These are phyloP conservation scores for Nemotelus pantherinus DNA, from an alignment of 2,888 invertebrate species.

Conservation along the genomic window DNA sequence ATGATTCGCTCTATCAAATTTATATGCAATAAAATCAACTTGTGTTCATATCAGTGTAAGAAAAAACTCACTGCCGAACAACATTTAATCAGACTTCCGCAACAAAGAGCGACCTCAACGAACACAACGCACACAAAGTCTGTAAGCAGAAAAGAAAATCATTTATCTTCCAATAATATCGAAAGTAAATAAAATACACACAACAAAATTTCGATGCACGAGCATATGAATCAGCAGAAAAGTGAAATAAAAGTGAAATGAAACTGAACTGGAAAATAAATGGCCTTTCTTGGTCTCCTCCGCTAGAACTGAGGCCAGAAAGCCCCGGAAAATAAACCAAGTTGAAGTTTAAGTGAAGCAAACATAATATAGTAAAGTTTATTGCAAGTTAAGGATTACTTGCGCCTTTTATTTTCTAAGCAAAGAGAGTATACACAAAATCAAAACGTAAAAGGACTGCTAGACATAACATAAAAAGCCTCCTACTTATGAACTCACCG, in stretches of 20 bases:
- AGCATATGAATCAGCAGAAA: constrained; percentile 30
- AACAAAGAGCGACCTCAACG: too few species aligned
- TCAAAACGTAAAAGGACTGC: too few species aligned
- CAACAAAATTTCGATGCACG: neutral
- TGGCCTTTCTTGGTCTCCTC: too few species aligned
- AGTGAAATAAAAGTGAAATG: neutral
- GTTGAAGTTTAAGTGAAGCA: constrained; percentile 19
- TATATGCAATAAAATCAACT: too few species aligned
- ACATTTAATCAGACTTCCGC: too few species aligned
- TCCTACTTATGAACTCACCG: too few species aligned
- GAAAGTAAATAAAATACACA: constrained; percentile 30
- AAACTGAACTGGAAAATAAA: constrained; percentile 5
- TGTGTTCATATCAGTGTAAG: too few species aligned
- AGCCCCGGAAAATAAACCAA: neutral
- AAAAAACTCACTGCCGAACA: too few species aligned
- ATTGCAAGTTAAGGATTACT: constrained; percentile 37
- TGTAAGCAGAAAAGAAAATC: neutral
- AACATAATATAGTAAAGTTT: constrained; percentile 32
- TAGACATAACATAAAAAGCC: too few species aligned
- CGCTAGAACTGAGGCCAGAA: neutral
- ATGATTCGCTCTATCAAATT: too few species aligned
- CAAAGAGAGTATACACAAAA: neutral
- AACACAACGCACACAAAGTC: too few species aligned
- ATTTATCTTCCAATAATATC: constrained; percentile 25
- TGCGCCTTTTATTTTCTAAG: neutral